Evolutionary conservation across 2,113 vertebrate species (phyloP).

Genomic region (Cisticola juncidis): DNA sequence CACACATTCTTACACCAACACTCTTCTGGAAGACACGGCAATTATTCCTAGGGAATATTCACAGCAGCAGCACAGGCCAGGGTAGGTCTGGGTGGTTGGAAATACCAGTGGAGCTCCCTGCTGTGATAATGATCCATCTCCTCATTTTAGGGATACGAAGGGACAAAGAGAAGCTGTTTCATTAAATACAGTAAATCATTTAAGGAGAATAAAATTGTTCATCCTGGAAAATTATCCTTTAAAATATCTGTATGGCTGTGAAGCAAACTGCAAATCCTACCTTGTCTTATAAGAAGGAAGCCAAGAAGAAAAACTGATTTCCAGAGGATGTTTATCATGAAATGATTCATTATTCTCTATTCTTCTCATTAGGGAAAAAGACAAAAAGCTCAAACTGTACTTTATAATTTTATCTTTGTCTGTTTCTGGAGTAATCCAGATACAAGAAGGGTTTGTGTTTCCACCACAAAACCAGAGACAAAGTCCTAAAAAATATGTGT

Average conservation of each 20-base stretch:
- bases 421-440: background rate
- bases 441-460: background rate
- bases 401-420: background rate
- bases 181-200: background rate
- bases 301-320: background rate
- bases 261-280: background rate
- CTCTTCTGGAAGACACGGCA: background rate
- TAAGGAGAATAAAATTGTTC: background rate
- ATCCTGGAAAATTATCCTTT: background rate
- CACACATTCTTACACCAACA: background rate
- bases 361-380: background rate
- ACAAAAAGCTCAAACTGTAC: background rate
- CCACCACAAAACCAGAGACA: background rate
- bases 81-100: background rate
- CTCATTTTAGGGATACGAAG: background rate
- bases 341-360: background rate
- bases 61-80: background rate
- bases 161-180: background rate
- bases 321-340: background rate
- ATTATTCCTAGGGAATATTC: background rate
- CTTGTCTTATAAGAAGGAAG: background rate
- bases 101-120: background rate
- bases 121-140: background rate
- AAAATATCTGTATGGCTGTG: background rate
- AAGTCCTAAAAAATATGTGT: background rate